Evolutionary conservation across 2,888 invertebrate species (phyloP).

Genomic region (Philereme transversata): DNA sequence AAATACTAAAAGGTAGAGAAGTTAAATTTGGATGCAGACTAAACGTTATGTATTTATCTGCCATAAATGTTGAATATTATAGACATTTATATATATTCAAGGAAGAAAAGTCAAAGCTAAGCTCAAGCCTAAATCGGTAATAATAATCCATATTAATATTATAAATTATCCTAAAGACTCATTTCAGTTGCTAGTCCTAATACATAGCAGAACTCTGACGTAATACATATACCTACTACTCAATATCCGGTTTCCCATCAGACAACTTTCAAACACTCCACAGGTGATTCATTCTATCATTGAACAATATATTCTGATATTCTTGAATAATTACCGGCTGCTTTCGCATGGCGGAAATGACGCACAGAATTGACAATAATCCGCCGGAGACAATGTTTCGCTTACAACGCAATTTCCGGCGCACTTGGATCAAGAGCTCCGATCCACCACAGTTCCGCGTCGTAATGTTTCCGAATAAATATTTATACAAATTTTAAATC

Average conservation of each 20-base stretch:
- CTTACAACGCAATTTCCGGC: constrained; percentile 73
- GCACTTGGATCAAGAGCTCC: constrained; percentile 53
- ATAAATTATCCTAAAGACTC: too few relatives aligned
- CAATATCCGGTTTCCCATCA: not conserved
- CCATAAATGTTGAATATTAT: too few relatives aligned
- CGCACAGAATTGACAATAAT: constrained; percentile 74
- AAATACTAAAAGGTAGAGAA: too few relatives aligned
- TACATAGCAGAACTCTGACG: too few relatives aligned
- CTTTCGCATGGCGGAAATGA: constrained; percentile 74
- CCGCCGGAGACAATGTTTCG: constrained; percentile 69
- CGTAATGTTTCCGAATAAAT: constrained; percentile 42
- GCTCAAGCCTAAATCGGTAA: too few relatives aligned
- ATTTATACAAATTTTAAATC: constrained; percentile 38
- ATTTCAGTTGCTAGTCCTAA: too few relatives aligned
- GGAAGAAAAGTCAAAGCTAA: too few relatives aligned
- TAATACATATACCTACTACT: too few relatives aligned
- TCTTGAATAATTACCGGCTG: constrained; percentile 71
- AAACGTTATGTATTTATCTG: too few relatives aligned
- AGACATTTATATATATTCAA: too few relatives aligned
- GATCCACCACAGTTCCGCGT: constrained; percentile 22
- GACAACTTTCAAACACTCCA: constrained; percentile 39
- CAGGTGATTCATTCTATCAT: constrained; percentile 57
- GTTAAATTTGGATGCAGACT: too few relatives aligned
- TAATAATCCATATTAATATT: too few relatives aligned
- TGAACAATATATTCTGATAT: constrained; percentile 55